Evolutionary conservation across 2,797 vertebrate species (phyloP), one percentile per base, ranked within the genome.

Genomic region (Dermochelys coriacea): DNA sequence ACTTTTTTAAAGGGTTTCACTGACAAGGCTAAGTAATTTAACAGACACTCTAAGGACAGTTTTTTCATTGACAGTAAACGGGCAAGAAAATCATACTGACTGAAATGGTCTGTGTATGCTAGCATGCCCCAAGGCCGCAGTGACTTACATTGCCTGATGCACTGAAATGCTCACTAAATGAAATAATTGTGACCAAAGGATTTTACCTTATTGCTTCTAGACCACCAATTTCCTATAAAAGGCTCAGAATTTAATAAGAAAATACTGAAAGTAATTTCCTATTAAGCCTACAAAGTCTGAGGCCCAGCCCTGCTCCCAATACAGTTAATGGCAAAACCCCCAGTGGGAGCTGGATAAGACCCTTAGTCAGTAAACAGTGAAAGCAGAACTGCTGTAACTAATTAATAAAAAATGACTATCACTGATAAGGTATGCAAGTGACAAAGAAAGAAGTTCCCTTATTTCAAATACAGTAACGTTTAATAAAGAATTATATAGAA

Each of bases 211-310:
- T n/a, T 91, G 83, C n/a, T 12, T 55, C 83, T 82, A 90, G 64
- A 85, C 25, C 4, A 86, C 82, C 78, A 55, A 71, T 47, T 80
- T 93, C 52, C 87, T 84, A 80, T 23, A 85, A 86, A 80, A 50
- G 23, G 80, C 59, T 84, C 71, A 51, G 57, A 71, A 78, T 78
- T 54, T 64, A 85, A 91, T 11, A 86, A 57, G 61, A 52, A 84
- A 88, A 68, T 75, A 59, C 50, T 57, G 59, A 86, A 77, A 88
- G 80, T 61, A 71, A 71, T 84, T 93, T 85, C 83, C 85, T 91
- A 34, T 88, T 47, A 61, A 59, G 78, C 54, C 51, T 41, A 27
- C 4, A n/a, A 55, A 80, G 25, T 45, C 15, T 12, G 74, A 78
- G 74, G 57, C 14, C 15, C 45, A 19, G 27, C 31, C 19, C 41